Conservation (phyloP, 2,888 invertebrate genomes). For the Erebia palarica region DNA sequence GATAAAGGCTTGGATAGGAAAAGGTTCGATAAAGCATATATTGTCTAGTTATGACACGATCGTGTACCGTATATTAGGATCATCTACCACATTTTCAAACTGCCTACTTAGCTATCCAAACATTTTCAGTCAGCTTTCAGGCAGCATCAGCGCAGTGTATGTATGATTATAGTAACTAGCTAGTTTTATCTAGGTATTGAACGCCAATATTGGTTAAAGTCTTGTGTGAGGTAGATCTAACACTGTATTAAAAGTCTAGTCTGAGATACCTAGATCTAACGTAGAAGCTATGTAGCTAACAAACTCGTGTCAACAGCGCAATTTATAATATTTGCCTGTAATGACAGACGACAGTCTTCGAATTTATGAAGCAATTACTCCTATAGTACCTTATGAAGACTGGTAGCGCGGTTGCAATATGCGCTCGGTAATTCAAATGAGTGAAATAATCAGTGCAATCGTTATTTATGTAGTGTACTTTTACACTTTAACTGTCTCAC, state of each 20-base stretch:
- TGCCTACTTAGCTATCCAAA: too few relatives aligned
- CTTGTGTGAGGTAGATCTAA: constrained; percentile 35
- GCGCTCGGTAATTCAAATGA: constrained; percentile 24
- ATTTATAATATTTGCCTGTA: constrained; percentile 57
- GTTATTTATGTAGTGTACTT: constrained; percentile 24
- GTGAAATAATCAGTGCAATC: constrained; percentile 22
- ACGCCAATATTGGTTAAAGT: constrained; percentile 20
- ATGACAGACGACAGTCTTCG: constrained; percentile 55
- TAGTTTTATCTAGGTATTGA: too few relatives aligned
- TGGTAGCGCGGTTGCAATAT: constrained; percentile 27
- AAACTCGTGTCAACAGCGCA: constrained; percentile 47
- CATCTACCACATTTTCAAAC: too few relatives aligned
- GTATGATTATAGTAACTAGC: too few relatives aligned
- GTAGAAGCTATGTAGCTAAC: constrained; percentile 45
- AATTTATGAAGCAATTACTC: constrained; percentile 57
- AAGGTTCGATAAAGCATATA: too few relatives aligned
- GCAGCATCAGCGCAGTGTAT: too few relatives aligned
- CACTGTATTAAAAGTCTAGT: constrained; percentile 34
- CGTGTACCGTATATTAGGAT: too few relatives aligned
- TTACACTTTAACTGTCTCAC: constrained; percentile 19
- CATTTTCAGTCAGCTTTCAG: too few relatives aligned
- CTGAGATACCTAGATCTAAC: background rate
- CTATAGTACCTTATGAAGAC: constrained; percentile 33
- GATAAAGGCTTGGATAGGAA: too few relatives aligned
- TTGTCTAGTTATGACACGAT: too few relatives aligned